A percentile compares a stretch with the other conserved stretches of the same genome.
Evolutionary conservation across 2,113 vertebrate genomes (phyloP).

Genomic region (Fukomys damarensis): DNA sequence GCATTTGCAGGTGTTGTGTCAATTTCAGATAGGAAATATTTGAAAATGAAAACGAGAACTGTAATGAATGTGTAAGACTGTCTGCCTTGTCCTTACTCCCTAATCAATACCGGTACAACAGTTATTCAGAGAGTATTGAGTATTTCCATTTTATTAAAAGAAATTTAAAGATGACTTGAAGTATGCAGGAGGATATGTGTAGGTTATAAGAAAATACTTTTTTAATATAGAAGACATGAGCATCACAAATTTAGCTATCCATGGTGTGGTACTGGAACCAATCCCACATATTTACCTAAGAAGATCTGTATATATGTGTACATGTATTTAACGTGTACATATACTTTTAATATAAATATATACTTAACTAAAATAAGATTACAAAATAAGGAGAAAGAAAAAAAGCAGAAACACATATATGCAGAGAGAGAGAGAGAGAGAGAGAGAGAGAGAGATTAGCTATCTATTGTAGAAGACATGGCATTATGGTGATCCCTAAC

Average conservation of each 20-base stretch:
- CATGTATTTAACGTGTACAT: neutral
- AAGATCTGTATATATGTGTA: neutral
- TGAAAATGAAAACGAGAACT: neutral
- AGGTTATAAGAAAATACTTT: neutral
- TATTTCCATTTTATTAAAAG: neutral
- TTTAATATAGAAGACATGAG: neutral
- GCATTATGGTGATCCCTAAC: neutral
- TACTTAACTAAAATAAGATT: neutral
- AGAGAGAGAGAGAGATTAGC: neutral
- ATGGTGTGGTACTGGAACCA: neutral
- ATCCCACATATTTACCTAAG: neutral
- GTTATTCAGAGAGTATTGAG: neutral
- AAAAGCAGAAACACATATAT: too few species aligned
- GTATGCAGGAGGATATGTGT: too few species aligned
- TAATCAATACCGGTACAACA: neutral
- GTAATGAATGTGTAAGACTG: fast-evolving
- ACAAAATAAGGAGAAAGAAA: too few species aligned
- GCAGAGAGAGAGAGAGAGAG: too few species aligned
- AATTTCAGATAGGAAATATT: neutral
- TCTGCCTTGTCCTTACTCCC: neutral
- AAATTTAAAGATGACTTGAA: neutral
- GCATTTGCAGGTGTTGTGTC: neutral
- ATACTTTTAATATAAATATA: neutral
- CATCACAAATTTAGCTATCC: neutral
- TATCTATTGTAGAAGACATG: neutral